Percentiles rank a stretch among this genome's conserved stretches.
Conservation (phyloP, 2,113 vertebrate species). For the Tringa solitaria region DNA sequence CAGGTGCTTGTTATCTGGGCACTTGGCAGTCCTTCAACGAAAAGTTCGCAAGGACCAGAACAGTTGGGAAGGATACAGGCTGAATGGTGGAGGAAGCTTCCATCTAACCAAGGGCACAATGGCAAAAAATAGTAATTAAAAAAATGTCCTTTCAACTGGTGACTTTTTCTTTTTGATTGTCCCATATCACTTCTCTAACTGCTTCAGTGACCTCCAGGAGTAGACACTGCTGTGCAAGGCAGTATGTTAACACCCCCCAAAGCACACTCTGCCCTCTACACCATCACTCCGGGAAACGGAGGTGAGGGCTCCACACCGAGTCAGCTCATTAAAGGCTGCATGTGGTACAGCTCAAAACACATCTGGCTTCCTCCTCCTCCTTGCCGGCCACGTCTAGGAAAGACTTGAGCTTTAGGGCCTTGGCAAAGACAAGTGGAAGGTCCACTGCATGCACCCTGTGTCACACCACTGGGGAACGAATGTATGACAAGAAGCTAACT, state of each 20-base stretch:
- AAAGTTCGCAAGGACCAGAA: background rate
- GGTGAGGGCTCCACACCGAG: background rate
- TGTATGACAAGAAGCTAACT: background rate
- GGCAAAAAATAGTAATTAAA: background rate
- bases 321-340: background rate
- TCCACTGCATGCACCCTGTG: background rate
- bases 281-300: background rate
- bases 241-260: background rate
- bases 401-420: background rate
- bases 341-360: background rate
- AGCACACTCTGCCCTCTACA: background rate
- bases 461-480: background rate
- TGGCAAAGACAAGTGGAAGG: background rate
- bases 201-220: background rate
- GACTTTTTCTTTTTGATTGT: background rate
- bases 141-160: background rate
- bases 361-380: background rate
- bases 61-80: background rate
- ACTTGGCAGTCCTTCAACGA: background rate
- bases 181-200: background rate
- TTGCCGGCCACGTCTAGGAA: background rate
- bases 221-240: background rate
- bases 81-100: background rate
- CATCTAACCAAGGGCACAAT: background rate
- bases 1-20: background rate